Evolutionary conservation across 2,888 invertebrate genomes (phyloP), one percentile per base, ranked within the genome.

Genomic region (Drosophila atripex): DNA sequence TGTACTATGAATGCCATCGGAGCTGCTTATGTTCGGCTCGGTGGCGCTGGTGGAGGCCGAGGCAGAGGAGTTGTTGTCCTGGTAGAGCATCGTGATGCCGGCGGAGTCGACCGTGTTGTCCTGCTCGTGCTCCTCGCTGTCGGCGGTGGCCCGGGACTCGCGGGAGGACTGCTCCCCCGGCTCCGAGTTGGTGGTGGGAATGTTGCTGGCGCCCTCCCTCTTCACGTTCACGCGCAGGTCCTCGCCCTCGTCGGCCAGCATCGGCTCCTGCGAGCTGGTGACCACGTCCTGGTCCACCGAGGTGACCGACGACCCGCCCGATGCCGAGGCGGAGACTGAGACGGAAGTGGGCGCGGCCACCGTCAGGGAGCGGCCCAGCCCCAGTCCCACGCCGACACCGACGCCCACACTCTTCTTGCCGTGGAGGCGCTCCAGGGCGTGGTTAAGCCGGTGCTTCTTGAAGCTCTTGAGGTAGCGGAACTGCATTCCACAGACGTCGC

Each of bases 401-500:
- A 70, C 71, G 1, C 84, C 84, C 4, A 83, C 80, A 16, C 76
- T 87, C 73, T 93, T 93, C 84, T 95, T 95, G 6, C 96, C 95
- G 88, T 97, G 97, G 59, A 97, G 93, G 73, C 96, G 94, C 90
- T 97, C 97, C 38, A 97, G 91, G 0, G 97, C 96, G 90, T 97
- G 97, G 88, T 97, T 97, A 60, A 97, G 93, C 23, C 97, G 94
- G 89, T 97, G 97, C 91, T 97, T 97, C 91, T 97, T 97, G 91
- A 97, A 97, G 0, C 97, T 97, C 89, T 97, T 97, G 51, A 97
- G 93, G 91, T 97, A 97, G 75, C 97, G 93, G 58, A 97, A 97
- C 90, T 97, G 97, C 97, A 97, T 97, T 68, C 97, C 97, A 91
- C 97, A 97, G 2, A 97, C 96, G 89, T 97, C 97, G 89, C 97